Evolutionary conservation across 2,888 invertebrate species (phyloP).

Genomic region (Nebria brevicollis): DNA sequence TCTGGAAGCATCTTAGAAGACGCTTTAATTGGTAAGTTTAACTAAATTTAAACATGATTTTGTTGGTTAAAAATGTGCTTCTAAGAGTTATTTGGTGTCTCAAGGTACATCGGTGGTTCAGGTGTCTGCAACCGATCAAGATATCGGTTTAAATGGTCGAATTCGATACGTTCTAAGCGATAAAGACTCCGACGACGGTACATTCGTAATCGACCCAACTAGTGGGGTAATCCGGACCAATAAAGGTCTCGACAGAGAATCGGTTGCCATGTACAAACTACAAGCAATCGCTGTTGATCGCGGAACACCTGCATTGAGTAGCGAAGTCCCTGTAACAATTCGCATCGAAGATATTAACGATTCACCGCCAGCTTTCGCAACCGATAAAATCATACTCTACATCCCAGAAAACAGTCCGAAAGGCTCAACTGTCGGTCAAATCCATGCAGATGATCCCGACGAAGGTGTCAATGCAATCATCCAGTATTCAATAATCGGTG

Average conservation of each 20-base stretch:
- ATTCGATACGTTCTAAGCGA: conserved; percentile 82
- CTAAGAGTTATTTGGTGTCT: conserved; percentile 15
- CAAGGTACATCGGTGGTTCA: conserved; percentile 78
- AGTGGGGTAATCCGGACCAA: conserved; percentile 93
- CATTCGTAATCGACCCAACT: conserved; percentile 91
- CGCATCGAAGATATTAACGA: conserved; percentile 90
- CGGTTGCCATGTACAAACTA: conserved; percentile 83
- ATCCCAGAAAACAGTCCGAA: conserved; percentile 97
- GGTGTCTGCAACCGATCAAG: conserved; percentile 84
- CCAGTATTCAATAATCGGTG: conserved; percentile 94
- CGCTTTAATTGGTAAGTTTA: conserved; percentile 77
- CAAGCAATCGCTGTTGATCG: conserved; percentile 90
- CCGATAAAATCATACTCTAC: conserved; percentile 87
- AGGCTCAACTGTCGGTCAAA: conserved; percentile 91
- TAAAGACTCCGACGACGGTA: conserved; percentile 82
- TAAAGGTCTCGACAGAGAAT: conserved; percentile 91
- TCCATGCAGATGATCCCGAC: conserved; percentile 91
- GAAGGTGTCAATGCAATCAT: conserved; percentile 92
- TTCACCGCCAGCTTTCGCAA: conserved; percentile 89
- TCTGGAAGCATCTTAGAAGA: conserved; percentile 88
- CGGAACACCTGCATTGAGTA: conserved; percentile 80
- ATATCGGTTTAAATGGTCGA: conserved; percentile 87
- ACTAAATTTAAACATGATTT: background rate
- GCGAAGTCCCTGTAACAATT: conserved; percentile 78
- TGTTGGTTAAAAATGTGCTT: no score